A percentile compares a stretch with the other conserved stretches of the same genome.
Conservation (phyloP, 2,797 vertebrate genomes). For the Siniperca obscura region DNA sequence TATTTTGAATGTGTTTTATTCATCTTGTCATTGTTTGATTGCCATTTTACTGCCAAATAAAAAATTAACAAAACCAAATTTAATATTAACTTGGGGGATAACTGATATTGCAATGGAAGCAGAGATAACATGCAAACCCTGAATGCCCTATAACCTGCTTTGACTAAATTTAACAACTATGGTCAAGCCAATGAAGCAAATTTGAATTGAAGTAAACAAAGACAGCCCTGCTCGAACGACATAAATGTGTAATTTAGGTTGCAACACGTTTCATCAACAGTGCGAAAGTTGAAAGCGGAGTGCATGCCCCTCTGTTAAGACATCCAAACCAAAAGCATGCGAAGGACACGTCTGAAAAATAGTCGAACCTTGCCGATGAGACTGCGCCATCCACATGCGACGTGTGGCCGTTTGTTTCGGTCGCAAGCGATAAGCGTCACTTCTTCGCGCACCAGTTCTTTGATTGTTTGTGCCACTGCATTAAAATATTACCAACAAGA, state of each 20-base stretch:
- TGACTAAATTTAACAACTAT: no score
- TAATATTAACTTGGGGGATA: not conserved
- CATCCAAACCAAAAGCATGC: not conserved
- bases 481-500: slow-evolving; percentile 42
- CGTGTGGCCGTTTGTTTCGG: slow-evolving; percentile 22
- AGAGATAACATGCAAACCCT: no score
- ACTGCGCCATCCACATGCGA: slow-evolving; percentile 53
- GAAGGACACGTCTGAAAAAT: not conserved
- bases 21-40: not conserved
- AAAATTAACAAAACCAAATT: not conserved
- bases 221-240: not conserved
- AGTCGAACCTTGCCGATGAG: slow-evolving; percentile 51
- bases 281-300: not conserved
- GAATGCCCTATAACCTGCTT: not conserved
- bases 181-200: no score
- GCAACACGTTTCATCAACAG: not conserved
- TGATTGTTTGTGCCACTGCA: slow-evolving; percentile 70
- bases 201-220: not conserved
- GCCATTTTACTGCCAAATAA: not conserved
- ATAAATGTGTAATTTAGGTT: not conserved
- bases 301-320: no score
- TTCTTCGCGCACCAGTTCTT: slow-evolving; percentile 43
- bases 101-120: not conserved
- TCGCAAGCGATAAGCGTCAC: slow-evolving; percentile 50
- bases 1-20: not conserved